Conservation (phyloP, 2,113 vertebrate genomes). For the Columba livia region DNA sequence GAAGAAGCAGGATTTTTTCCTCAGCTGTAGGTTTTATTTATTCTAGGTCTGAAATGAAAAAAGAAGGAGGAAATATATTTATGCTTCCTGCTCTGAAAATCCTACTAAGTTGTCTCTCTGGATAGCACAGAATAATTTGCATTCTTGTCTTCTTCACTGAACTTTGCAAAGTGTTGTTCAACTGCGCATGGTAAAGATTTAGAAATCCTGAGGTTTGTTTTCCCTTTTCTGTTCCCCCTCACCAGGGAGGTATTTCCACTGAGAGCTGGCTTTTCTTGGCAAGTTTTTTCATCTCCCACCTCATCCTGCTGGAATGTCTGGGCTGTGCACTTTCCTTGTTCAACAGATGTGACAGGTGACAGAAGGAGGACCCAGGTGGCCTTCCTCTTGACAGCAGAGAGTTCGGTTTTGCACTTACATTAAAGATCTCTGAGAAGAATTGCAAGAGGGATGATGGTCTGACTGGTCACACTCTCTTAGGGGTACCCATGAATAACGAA, state of each 20-base stretch:
- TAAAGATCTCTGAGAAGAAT: neutral
- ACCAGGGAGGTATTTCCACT: neutral
- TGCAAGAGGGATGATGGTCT: neutral
- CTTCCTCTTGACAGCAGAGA: neutral
- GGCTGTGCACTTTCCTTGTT: neutral
- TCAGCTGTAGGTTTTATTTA: neutral
- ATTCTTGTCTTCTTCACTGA: neutral
- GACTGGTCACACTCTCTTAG: neutral
- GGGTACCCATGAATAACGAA: neutral
- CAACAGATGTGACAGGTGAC: neutral
- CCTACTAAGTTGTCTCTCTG: neutral
- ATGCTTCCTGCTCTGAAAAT: neutral
- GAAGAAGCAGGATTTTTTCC: neutral
- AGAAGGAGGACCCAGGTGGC: neutral
- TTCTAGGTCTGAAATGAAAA: neutral
- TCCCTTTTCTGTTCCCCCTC: neutral
- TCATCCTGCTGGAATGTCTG: neutral
- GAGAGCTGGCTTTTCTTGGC: neutral
- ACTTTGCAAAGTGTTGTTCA: neutral
- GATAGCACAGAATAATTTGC: neutral
- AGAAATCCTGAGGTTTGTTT: neutral
- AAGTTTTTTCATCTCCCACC: neutral
- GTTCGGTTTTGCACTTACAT: neutral
- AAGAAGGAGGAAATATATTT: neutral
- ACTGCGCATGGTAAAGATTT: neutral